Evolutionary conservation across 2,888 invertebrate genomes (phyloP).

Genomic region (Pandemis heparana): DNA sequence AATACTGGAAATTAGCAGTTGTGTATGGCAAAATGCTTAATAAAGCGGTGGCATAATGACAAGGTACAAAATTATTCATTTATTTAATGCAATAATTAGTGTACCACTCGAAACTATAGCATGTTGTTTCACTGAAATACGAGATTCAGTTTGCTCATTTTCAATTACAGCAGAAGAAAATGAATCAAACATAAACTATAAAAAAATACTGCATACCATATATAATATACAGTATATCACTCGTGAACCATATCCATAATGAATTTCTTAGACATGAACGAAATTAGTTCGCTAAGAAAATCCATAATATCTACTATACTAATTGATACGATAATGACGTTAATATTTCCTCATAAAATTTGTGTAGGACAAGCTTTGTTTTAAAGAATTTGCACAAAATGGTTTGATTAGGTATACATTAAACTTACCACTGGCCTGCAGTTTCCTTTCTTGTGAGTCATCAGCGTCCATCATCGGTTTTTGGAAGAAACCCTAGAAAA

Average conservation of each 20-base stretch:
- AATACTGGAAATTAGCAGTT: conserved; percentile 33
- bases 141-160: too few relatives aligned
- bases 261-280: too few relatives aligned
- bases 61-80: background rate
- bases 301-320: background rate
- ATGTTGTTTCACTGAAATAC: too few relatives aligned
- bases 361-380: background rate
- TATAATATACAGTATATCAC: too few relatives aligned
- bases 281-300: too few relatives aligned
- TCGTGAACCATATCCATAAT: too few relatives aligned
- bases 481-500: conserved; percentile 78
- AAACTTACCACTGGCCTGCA: conserved; percentile 80
- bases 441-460: conserved; percentile 80
- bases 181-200: too few relatives aligned
- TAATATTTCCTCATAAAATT: conserved; percentile 5
- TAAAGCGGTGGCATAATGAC: background rate
- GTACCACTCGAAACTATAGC: too few relatives aligned
- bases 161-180: too few relatives aligned
- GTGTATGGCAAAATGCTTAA: conserved; percentile 13
- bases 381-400: background rate
- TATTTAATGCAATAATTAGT: background rate
- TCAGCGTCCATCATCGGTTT: conserved; percentile 79
- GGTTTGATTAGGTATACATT: background rate
- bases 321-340: background rate
- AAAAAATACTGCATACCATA: too few relatives aligned